Evolutionary conservation across 2,797 vertebrate genomes (phyloP).

Genomic region (Channallabes apus): DNA sequence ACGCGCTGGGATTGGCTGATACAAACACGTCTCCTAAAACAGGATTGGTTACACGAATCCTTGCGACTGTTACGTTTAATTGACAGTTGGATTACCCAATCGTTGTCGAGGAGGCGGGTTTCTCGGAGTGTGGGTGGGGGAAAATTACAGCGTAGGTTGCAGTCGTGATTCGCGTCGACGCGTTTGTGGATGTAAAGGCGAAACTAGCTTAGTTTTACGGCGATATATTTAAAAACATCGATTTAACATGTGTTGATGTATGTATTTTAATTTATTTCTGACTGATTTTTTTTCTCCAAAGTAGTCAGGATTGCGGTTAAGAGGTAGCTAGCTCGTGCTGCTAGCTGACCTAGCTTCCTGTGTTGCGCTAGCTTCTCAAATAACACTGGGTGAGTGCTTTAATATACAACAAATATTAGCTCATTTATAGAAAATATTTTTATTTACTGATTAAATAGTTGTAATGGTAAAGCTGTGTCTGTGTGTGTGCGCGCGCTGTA

Average conservation of each 20-base stretch:
- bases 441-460: not conserved
- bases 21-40: not conserved
- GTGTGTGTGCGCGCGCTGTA: too few relatives aligned
- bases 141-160: not conserved
- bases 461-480: not conserved
- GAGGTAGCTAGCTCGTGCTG: not conserved
- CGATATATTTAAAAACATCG: not conserved
- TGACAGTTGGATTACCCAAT: not conserved
- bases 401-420: not conserved
- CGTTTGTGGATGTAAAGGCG: not conserved
- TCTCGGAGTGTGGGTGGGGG: not conserved
- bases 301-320: not conserved
- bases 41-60: not conserved
- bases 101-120: not conserved
- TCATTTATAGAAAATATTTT: not conserved
- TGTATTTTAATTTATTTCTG: too few relatives aligned
- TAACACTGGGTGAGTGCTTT: constrained; percentile 18
- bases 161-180: not conserved
- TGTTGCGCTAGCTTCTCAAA: not conserved
- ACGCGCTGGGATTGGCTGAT: not conserved
- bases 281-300: not conserved
- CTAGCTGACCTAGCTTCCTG: constrained; percentile 5
- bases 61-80: not conserved
- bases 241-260: not conserved
- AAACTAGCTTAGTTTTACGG: not conserved